phyloP scores from a whole-genome alignment of 2,113 vertebrate genomes.

The Chaetops frenatus region DNA sequence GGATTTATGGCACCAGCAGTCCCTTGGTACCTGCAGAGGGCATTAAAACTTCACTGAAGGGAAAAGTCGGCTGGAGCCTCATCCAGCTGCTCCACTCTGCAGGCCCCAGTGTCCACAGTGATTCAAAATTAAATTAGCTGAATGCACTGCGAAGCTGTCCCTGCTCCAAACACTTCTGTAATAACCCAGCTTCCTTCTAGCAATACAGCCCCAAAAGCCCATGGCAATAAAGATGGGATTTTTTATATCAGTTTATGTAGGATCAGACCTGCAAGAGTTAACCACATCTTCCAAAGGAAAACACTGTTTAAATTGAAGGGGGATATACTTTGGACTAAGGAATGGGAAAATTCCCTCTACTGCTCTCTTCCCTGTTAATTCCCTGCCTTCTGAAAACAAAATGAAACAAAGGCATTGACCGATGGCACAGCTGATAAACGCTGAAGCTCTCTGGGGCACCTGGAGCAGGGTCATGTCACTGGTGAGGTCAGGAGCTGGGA shows the following conservation, averaged over 20 bases:
- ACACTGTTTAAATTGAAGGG: not conserved
- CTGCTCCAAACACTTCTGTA: not conserved
- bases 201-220: not conserved
- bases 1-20: not conserved
- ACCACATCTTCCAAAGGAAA: not conserved
- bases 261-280: not conserved
- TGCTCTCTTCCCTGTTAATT: not conserved
- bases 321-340: not conserved
- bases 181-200: not conserved
- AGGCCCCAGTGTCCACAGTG: not conserved
- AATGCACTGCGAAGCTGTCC: not conserved
- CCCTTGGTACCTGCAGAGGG: conserved; percentile 51
- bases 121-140: not conserved
- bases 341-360: not conserved
- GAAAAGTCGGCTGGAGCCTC: not conserved
- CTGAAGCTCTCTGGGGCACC: not conserved
- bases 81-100: not conserved
- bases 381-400: not conserved
- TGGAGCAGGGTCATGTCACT: not conserved
- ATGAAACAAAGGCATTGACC: not conserved
- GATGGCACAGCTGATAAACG: not conserved
- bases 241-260: not conserved
- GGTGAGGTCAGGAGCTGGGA: not conserved
- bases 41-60: conserved; percentile 30
- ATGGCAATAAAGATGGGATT: not conserved